A percentile compares a stretch with the other conserved stretches of the same genome.
Conservation (phyloP, 2,888 invertebrate genomes). For the Phoenoteleia sp. region DNA sequence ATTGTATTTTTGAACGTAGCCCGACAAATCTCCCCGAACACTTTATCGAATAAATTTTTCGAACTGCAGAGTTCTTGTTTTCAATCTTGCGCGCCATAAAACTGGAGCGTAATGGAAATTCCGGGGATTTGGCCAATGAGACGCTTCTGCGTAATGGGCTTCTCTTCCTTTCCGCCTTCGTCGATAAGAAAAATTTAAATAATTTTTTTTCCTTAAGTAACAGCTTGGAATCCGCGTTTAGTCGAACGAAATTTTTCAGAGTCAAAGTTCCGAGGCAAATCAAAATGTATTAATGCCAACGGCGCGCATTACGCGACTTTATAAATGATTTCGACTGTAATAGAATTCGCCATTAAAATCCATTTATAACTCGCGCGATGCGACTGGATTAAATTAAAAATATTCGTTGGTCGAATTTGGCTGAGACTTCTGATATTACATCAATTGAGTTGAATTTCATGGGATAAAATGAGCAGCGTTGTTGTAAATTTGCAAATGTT, state of each 20-base stretch:
- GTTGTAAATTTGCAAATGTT: no score
- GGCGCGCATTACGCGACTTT: slow-evolving; percentile 1
- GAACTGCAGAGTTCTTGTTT: no score
- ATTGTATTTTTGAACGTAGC: slow-evolving; percentile 7
- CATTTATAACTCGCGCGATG: background rate
- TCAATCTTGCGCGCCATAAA: no score
- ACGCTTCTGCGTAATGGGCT: no score
- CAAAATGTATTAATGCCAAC: slow-evolving; percentile 35
- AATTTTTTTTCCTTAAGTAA: background rate
- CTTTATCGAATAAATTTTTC: background rate
- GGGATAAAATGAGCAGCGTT: no score
- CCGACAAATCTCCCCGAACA: background rate
- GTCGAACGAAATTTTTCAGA: slow-evolving; percentile 5
- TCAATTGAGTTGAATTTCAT: no score
- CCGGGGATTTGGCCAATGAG: no score
- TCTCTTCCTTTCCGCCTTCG: no score
- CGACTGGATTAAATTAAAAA: background rate
- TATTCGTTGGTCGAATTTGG: no score
- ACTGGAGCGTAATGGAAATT: background rate
- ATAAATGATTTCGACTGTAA: slow-evolving; percentile 16
- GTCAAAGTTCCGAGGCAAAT: slow-evolving; percentile 22
- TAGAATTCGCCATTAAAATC: no score
- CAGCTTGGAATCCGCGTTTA: background rate
- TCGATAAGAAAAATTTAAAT: background rate
- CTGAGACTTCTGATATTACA: no score